Percentiles rank a stretch among this genome's conserved stretches.
These are phyloP conservation scores for Spheniscus mendiculus DNA, from an alignment of 2,113 vertebrate genomes.

Conservation along the genomic window DNA sequence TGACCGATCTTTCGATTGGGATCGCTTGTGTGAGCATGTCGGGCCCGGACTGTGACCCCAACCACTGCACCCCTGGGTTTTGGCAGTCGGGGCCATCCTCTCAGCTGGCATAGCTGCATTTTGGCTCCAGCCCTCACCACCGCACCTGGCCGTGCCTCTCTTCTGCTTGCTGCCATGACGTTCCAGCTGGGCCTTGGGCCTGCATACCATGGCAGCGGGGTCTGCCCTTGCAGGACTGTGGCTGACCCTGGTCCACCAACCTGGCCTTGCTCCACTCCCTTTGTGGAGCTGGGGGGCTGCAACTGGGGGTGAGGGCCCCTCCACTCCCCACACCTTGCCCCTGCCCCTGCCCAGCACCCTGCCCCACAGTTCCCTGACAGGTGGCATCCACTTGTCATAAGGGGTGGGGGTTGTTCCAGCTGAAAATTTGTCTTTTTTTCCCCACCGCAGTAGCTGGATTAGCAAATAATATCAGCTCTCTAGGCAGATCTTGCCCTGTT, in stretches of 20 bases:
- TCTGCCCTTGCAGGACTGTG: neutral
- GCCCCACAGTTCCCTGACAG: neutral
- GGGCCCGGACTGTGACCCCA: neutral
- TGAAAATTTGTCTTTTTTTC: neutral
- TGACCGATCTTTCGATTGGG: neutral
- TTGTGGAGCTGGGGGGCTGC: too few relatives aligned
- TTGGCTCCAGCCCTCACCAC: neutral
- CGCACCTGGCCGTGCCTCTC: fast-evolving
- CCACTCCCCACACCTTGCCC: neutral
- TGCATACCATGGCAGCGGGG: fast-evolving
- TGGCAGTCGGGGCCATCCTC: fast-evolving
- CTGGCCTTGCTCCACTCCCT: neutral
- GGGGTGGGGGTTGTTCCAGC: fast-evolving
- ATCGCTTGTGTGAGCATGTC: neutral
- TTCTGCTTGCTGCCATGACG: too few relatives aligned
- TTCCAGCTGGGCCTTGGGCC: too few relatives aligned
- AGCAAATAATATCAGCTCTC: neutral
- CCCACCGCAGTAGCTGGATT: neutral
- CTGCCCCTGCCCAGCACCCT: neutral
- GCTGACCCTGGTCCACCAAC: neutral
- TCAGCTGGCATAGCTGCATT: neutral
- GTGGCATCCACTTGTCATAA: fast-evolving
- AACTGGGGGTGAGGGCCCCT: neutral
- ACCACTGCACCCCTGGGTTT: fast-evolving
- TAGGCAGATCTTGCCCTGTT: neutral